phyloP scores from a whole-genome alignment of 2,888 invertebrate genomes.

The Argyresthia goedartella region DNA sequence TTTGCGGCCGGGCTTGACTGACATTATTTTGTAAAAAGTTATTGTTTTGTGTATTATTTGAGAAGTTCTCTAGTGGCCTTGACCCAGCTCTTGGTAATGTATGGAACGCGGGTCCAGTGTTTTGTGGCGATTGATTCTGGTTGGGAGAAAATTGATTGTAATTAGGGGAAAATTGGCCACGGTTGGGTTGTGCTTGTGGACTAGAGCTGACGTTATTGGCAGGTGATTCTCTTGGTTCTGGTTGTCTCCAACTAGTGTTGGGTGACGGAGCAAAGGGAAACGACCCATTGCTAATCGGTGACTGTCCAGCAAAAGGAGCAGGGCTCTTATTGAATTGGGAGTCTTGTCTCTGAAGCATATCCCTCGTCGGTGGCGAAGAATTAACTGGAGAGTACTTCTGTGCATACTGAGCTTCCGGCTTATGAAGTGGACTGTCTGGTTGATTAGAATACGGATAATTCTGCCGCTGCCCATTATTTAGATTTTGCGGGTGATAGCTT shows the following conservation, averaged over 20 bases:
- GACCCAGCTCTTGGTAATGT: constrained; percentile 48
- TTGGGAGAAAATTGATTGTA: constrained; percentile 9
- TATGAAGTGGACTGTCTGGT: constrained; percentile 58
- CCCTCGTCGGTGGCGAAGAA: constrained; percentile 46
- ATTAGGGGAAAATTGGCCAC: constrained; percentile 37
- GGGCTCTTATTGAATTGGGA: constrained; percentile 67
- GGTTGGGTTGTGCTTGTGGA: constrained; percentile 33
- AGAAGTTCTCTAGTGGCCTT: constrained; percentile 34
- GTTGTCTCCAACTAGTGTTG: constrained; percentile 61
- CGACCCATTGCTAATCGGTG: constrained; percentile 38
- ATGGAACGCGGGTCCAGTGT: constrained; percentile 37
- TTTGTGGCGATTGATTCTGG: constrained; percentile 23
- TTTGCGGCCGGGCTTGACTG: constrained; percentile 23
- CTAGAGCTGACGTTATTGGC: constrained; percentile 18
- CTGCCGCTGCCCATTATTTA: constrained; percentile 33
- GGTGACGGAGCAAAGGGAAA: constrained; percentile 49
- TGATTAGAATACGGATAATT: constrained; percentile 35
- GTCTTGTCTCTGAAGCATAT: constrained; percentile 54
- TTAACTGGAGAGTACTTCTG: constrained; percentile 41
- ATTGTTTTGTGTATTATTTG: constrained; percentile 23
- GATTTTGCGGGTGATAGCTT: constrained; percentile 38
- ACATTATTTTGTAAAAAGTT: constrained; percentile 37
- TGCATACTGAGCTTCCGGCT: constrained; percentile 59
- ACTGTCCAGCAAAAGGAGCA: constrained; percentile 49
- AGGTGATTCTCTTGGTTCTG: constrained; percentile 56